Evolutionary conservation across 2,113 vertebrate species (phyloP).

Genomic region (Penelope pileata): DNA sequence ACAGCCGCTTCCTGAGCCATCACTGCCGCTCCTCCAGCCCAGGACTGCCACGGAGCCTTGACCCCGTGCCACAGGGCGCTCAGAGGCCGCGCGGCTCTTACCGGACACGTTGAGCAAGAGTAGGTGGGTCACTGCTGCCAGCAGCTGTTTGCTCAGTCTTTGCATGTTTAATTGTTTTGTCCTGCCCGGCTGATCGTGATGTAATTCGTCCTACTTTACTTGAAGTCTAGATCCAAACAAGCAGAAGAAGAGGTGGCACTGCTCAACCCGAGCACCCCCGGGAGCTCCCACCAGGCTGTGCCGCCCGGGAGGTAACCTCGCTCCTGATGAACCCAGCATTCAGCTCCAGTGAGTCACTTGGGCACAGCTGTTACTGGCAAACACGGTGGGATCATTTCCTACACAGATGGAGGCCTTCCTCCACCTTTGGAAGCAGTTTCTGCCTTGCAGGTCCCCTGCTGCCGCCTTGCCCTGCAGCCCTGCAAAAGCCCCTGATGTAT

Average conservation of each 20-base stretch:
- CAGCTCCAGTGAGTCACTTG: neutral
- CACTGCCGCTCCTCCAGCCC: neutral
- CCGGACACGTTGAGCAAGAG: constrained; percentile 54
- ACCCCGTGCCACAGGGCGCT: neutral
- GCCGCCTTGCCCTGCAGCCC: neutral
- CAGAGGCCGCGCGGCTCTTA: neutral
- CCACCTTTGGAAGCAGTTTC: neutral
- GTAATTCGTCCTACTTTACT: neutral
- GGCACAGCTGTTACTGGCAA: neutral
- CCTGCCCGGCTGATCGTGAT: neutral
- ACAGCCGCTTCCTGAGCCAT: neutral
- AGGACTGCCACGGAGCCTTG: neutral
- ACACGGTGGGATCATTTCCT: neutral
- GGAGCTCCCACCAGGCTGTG: neutral
- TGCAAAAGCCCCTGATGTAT: neutral
- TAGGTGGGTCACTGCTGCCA: constrained; percentile 31
- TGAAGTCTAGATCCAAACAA: neutral
- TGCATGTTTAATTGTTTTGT: neutral
- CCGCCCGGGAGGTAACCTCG: neutral
- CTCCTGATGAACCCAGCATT: fast-evolving
- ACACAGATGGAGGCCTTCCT: fast-evolving
- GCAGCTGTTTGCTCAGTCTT: neutral
- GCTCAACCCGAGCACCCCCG: neutral
- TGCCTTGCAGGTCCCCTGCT: neutral
- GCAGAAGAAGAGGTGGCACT: neutral